Evolutionary conservation across 2,888 invertebrate species (phyloP).

Genomic region (Acrobasis repandana): DNA sequence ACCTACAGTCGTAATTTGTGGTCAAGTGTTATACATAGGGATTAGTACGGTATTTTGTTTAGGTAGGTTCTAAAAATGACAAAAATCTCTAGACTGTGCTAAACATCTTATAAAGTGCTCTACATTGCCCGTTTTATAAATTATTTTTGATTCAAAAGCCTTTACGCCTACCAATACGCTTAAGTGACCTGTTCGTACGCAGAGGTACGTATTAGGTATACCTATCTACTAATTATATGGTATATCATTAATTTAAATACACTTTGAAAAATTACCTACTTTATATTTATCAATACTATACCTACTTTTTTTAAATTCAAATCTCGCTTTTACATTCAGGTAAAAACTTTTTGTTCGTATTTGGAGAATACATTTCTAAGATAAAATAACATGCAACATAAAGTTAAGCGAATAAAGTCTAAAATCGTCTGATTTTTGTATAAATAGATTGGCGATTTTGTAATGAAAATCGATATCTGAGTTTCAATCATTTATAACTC

Average conservation of each 20-base stretch:
- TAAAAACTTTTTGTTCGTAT: conserved; percentile 50
- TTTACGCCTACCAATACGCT: too few relatives aligned
- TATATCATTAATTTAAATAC: too few relatives aligned
- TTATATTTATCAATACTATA: conserved; percentile 3
- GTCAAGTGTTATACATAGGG: too few relatives aligned
- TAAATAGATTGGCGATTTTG: conserved; percentile 37
- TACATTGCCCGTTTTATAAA: too few relatives aligned
- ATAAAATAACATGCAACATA: conserved; percentile 25
- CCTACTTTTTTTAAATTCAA: conserved; percentile 47
- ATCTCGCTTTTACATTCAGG: conserved; percentile 60
- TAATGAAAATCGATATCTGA: conserved; percentile 71
- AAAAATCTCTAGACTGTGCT: too few relatives aligned
- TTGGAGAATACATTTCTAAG: conserved; percentile 17
- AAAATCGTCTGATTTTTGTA: conserved; percentile 26
- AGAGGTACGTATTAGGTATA: too few relatives aligned
- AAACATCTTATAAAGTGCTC: too few relatives aligned
- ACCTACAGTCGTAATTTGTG: not conserved
- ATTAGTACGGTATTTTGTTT: too few relatives aligned
- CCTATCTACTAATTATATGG: too few relatives aligned
- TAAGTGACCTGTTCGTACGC: too few relatives aligned
- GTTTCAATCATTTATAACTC: conserved; percentile 80
- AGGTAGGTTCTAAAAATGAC: too few relatives aligned
- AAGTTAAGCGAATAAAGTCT: conserved; percentile 32
- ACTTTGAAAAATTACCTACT: not conserved
- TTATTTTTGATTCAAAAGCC: too few relatives aligned